Evolutionary conservation across 1,140 invertebrate genomes (phyloP).

Genomic region (Drosophila repleta): DNA sequence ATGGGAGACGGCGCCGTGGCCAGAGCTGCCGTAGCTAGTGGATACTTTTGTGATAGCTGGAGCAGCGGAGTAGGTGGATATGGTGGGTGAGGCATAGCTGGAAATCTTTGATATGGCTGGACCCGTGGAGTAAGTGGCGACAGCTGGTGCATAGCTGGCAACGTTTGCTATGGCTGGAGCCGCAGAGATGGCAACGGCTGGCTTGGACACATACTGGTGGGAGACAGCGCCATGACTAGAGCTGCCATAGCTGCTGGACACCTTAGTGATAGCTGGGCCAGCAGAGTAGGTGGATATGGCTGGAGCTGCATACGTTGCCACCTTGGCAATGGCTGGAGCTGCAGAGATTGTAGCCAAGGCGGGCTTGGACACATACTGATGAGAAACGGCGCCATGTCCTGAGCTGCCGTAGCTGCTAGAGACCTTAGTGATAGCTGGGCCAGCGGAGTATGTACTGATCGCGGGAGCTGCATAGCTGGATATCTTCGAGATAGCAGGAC

Average conservation of each 20-base stretch:
- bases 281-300: slow-evolving; percentile 38
- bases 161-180: neutral
- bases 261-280: slow-evolving; percentile 48
- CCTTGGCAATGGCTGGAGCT: slow-evolving; percentile 27
- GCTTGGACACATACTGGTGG: slow-evolving; percentile 71
- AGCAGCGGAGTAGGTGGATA: slow-evolving; percentile 28
- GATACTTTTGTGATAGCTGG: slow-evolving; percentile 29
- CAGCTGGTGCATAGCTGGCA: neutral
- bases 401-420: too few species aligned
- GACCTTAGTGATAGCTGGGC: too few species aligned
- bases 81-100: slow-evolving; percentile 17
- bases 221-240: slow-evolving; percentile 54
- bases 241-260: slow-evolving; percentile 36
- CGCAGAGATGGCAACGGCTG: slow-evolving; percentile 28
- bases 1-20: slow-evolving; percentile 56
- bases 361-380: slow-evolving; percentile 73
- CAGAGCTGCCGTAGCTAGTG: slow-evolving; percentile 33
- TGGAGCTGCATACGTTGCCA: slow-evolving; percentile 38
- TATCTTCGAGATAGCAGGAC: slow-evolving; percentile 20
- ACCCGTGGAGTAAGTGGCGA: slow-evolving; percentile 11
- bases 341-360: too few species aligned
- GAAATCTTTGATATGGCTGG: slow-evolving; percentile 50
- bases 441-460: neutral
- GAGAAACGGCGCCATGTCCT: slow-evolving; percentile 34
- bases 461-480: slow-evolving; percentile 33